Evolutionary conservation across 1,140 invertebrate species (phyloP), one percentile per base, ranked within the genome.

Genomic region (Drosophila takahashii): DNA sequence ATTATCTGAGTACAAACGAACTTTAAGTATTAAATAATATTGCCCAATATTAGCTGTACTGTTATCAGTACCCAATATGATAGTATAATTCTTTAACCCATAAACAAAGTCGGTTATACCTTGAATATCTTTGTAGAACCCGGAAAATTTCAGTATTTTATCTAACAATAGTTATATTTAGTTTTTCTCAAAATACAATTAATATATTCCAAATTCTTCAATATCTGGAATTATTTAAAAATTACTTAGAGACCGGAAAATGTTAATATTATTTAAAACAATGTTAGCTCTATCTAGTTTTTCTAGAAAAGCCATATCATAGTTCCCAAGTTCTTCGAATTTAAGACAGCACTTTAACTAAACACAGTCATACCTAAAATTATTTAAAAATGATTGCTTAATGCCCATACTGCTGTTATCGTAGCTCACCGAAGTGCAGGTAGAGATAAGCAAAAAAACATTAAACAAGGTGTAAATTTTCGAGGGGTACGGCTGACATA

Each of bases 391-490:
- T n/a, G 29, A 67, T 67, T 65, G 60, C 60, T 51, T 67, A 42
- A 65, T 67, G 42, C 42, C 8, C 50, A 45, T 48, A 32, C 34
- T 27, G 18, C 44, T 74, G 34, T 65, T 75, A 75, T 75, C 71
- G 41, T 29, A 26, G 52, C 29, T 47, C 41, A 6, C 34, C 36
- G 61, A 22, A 75, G 50, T 29, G 61, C 51, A 52, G 48, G 52
- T 10, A 8, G 16, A 75, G 72, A 75, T 75, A 75, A 75, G 48
- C 26, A 32, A 7, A 42, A 42, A 42, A 44, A 26, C 59, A 74
- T 74, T 56, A 56, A 75, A 75, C 59, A 65, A 75, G 71, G 72
- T 75, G 59, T 75, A 65, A 75, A 56, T 13, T 22, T 22, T 32
- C 9, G 8, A 32, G 65, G 64, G 13, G 32, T 27, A 50, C n/a